phyloP scores from a whole-genome alignment of 2,113 vertebrate species.

The Diadophis punctatus region DNA sequence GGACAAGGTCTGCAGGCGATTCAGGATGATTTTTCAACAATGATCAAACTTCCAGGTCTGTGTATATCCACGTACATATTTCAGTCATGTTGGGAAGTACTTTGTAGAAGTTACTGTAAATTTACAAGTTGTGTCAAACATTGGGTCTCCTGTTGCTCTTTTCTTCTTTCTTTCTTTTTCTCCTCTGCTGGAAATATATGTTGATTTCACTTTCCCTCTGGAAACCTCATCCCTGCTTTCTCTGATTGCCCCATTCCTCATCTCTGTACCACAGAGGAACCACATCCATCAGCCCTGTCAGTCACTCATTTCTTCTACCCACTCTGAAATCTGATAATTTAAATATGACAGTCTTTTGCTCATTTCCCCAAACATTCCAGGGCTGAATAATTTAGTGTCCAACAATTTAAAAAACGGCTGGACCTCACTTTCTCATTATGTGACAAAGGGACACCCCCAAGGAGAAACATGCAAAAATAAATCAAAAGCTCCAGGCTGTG shows the following conservation, averaged over 20 bases:
- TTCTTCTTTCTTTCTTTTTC: not conserved
- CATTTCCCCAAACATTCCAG: constrained; percentile 24
- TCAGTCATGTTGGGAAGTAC: constrained; percentile 31
- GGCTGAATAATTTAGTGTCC: constrained; percentile 38
- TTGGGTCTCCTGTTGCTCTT: not conserved
- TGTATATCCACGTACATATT: constrained; percentile 4
- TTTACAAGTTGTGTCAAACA: constrained; percentile 25
- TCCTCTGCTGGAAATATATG: constrained; percentile 14
- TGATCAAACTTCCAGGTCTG: not conserved
- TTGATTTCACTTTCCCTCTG: constrained; percentile 18
- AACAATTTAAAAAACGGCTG: constrained; percentile 20
- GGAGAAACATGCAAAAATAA: constrained; percentile 56
- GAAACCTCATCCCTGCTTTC: constrained; percentile 8
- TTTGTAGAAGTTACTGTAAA: constrained; percentile 4
- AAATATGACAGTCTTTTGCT: constrained; percentile 34
- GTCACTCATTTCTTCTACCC: constrained; percentile 45
- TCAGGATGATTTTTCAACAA: not conserved
- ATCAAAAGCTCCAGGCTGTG: constrained; percentile 52
- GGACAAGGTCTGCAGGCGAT: not conserved
- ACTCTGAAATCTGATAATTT: constrained; percentile 20
- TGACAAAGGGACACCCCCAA: constrained; percentile 28
- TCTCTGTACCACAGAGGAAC: constrained; percentile 41
- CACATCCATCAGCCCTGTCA: constrained; percentile 29
- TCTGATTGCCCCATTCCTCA: constrained; percentile 22
- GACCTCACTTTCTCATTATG: not conserved